A percentile compares a stretch with the other conserved stretches of the same genome.
These are phyloP conservation scores for Pygoscelis adeliae DNA, from an alignment of 2,113 vertebrate genomes.

Conservation along the genomic window DNA sequence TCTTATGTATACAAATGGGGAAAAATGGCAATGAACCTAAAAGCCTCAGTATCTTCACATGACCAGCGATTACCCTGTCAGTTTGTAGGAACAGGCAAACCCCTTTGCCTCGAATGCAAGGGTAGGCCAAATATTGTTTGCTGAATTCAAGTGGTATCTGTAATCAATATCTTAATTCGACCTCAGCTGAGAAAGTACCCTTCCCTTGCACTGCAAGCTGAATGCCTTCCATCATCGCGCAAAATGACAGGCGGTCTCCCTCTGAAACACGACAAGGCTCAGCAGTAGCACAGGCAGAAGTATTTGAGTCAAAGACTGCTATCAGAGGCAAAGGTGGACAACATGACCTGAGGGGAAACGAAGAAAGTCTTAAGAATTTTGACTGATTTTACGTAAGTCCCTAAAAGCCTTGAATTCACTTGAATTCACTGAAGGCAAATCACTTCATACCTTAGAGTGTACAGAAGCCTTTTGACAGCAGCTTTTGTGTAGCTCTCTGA, in stretches of 20 bases:
- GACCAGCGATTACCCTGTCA: not conserved
- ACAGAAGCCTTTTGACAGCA: not conserved
- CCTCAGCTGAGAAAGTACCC: not conserved
- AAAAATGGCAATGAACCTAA: not conserved
- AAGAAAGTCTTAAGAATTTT: not conserved
- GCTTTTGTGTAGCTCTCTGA: not conserved
- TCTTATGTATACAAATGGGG: not conserved
- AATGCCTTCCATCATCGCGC: rapidly evolving
- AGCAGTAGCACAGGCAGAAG: not conserved
- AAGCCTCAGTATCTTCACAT: not conserved
- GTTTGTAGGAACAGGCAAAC: not conserved
- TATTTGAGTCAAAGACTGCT: not conserved
- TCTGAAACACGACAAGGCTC: not conserved
- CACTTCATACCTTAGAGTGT: not conserved
- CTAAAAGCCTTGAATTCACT: not conserved
- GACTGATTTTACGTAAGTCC: not conserved
- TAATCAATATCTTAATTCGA: not conserved
- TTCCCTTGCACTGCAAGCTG: not conserved
- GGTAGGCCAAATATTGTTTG: not conserved
- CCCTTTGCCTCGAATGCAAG: not conserved
- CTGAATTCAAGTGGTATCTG: not conserved
- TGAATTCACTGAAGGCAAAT: not conserved
- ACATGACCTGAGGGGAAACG: not conserved
- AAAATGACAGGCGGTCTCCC: not conserved
- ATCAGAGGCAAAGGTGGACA: not conserved